A percentile compares a stretch with the other conserved stretches of the same genome.
Conservation (phyloP, 1,140 invertebrate genomes). For the Hypothenemus hampei region DNA sequence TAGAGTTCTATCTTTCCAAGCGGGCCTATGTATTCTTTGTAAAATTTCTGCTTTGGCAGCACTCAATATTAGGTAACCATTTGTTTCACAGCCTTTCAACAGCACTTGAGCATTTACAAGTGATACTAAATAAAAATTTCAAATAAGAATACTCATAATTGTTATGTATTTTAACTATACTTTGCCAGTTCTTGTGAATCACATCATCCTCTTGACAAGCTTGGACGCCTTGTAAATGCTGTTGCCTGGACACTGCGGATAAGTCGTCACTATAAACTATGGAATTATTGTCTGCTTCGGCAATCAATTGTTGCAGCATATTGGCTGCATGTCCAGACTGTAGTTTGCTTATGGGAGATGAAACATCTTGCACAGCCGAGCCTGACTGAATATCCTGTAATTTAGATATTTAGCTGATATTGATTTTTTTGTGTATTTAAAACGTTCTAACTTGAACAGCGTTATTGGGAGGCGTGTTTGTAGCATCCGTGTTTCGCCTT, state of each 20-base stretch:
- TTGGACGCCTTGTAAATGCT: conserved; percentile 77
- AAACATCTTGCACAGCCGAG: conserved; percentile 47
- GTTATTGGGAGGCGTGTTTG: conserved; percentile 51
- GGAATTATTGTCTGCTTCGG: conserved; percentile 90
- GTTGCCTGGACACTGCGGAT: conserved; percentile 65
- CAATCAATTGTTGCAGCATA: conserved; percentile 88
- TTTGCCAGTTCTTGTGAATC: conserved; percentile 88
- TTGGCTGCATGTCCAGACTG: conserved; percentile 51
- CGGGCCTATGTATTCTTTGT: conserved; percentile 84
- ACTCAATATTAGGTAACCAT: conserved; percentile 94
- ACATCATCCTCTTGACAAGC: conserved; percentile 86
- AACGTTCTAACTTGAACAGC: conserved; percentile 47
- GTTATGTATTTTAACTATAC: conserved; percentile 53
- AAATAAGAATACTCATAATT: neutral
- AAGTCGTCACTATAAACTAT: conserved; percentile 90
- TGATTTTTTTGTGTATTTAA: too few species aligned
- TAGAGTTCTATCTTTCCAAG: conserved; percentile 83
- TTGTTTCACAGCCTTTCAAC: conserved; percentile 91
- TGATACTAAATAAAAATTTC: conserved; percentile 62
- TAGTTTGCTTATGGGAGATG: conserved; percentile 51
- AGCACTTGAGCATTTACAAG: conserved; percentile 95
- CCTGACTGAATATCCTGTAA: conserved; percentile 34
- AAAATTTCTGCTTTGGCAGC: conserved; percentile 92
- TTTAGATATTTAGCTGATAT: too few species aligned
- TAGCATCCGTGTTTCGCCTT: conserved; percentile 54